A percentile compares a stretch with the other conserved stretches of the same genome.
Conservation (phyloP, 2,113 vertebrate genomes). For the Pomatostomus ruficeps region DNA sequence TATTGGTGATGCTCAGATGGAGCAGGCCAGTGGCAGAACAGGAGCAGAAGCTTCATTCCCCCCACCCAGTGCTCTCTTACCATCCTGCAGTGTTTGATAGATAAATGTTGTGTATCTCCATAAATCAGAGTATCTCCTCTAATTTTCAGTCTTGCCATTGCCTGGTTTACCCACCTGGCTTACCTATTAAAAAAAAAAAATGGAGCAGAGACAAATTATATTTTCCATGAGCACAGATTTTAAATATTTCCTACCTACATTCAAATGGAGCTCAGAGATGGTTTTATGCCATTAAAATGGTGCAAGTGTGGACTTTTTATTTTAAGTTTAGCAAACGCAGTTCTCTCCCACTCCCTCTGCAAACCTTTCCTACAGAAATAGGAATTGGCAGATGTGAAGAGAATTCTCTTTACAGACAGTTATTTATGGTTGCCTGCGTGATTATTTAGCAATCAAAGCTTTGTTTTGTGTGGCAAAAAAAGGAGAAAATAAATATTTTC, state of each 20-base stretch:
- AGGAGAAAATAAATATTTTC: not conserved
- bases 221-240: slow-evolving; percentile 1
- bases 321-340: not conserved
- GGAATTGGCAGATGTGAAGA: not conserved
- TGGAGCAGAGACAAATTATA: not conserved
- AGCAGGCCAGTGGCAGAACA: not conserved
- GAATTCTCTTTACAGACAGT: not conserved
- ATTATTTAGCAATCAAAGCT: slow-evolving; percentile 2
- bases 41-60: not conserved
- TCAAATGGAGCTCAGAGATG: not conserved
- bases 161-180: not conserved
- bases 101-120: not conserved
- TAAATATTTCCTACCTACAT: slow-evolving; percentile 20
- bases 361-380: not conserved
- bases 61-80: not conserved
- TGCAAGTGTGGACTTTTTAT: not conserved
- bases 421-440: not conserved
- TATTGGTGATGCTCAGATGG: not conserved
- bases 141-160: not conserved
- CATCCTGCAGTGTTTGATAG: not conserved
- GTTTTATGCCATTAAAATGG: not conserved
- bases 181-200: not conserved
- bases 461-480: not conserved
- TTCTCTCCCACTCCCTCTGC: not conserved
- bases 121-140: not conserved